Conservation (phyloP, 2,797 vertebrate species). For the Urocyon cinereoargenteus region DNA sequence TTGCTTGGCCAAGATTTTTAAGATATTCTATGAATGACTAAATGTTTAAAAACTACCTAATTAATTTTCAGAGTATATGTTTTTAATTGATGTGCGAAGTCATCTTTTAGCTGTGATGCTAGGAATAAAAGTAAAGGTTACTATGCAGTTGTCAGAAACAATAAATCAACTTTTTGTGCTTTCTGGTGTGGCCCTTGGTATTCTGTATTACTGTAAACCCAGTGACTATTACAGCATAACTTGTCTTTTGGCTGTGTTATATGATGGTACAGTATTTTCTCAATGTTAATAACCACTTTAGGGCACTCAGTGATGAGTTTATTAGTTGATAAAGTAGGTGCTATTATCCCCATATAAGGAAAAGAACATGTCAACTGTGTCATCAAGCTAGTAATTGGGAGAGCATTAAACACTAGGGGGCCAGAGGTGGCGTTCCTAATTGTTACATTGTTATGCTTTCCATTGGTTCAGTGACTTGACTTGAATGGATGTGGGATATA, state of each 20-base stretch:
- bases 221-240: accelerated
- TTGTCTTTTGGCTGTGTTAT: not conserved
- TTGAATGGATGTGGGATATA: not conserved
- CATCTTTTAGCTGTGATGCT: conserved; percentile 44
- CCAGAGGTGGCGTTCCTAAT: not conserved
- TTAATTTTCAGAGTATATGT: conserved; percentile 41
- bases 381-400: not conserved
- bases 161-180: conserved; percentile 74
- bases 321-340: not conserved
- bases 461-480: not conserved
- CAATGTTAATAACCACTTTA: not conserved
- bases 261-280: not conserved
- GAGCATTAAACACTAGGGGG: not conserved
- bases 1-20: conserved; percentile 59
- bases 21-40: conserved; percentile 14
- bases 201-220: not conserved
- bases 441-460: not conserved
- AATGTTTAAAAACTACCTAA: conserved; percentile 52
- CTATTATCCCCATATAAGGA: not conserved
- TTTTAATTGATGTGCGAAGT: conserved; percentile 60
- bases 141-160: conserved; percentile 59
- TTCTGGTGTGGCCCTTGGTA: not conserved
- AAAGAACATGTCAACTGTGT: not conserved
- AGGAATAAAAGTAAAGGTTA: conserved; percentile 36
- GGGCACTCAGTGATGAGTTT: not conserved